These are phyloP conservation scores for Perdita meconis DNA, from an alignment of 2,888 invertebrate species.

Conservation along the genomic window DNA sequence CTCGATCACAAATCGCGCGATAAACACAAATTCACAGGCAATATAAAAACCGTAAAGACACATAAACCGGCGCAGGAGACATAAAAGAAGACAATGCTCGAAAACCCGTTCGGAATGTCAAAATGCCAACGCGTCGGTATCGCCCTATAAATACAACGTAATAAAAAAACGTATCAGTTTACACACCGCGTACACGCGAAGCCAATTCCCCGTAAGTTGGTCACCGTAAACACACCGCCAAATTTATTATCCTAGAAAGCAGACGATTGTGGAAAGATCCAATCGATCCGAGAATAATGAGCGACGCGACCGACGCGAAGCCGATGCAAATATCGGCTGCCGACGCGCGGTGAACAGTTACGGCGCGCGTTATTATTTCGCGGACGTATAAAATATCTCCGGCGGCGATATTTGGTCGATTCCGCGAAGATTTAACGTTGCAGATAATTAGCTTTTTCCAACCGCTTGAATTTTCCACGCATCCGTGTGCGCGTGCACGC, in stretches of 20 bases:
- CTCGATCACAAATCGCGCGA: too few species aligned
- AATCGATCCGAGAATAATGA: not conserved
- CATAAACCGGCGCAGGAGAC: not conserved
- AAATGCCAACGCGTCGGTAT: not conserved
- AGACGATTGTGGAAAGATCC: not conserved
- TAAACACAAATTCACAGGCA: too few species aligned
- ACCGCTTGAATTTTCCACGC: slow-evolving; percentile 38
- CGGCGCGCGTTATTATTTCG: slow-evolving; percentile 11
- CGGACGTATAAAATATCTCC: slow-evolving; percentile 9
- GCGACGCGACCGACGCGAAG: not conserved
- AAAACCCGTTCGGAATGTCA: not conserved
- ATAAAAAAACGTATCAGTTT: not conserved
- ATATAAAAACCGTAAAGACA: not conserved
- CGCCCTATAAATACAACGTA: not conserved
- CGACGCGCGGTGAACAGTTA: slow-evolving; percentile 12
- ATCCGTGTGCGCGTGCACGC: not conserved
- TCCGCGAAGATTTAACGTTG: slow-evolving; percentile 13
- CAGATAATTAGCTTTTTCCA: slow-evolving; percentile 50
- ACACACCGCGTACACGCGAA: not conserved
- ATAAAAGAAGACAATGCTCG: not conserved
- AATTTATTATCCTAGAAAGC: not conserved
- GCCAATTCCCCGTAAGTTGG: not conserved
- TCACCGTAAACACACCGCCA: not conserved
- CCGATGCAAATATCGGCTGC: not conserved
- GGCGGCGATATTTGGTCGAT: not conserved